Conservation (phyloP, 1,140 invertebrate genomes). For the Notospermus geniculatus region DNA sequence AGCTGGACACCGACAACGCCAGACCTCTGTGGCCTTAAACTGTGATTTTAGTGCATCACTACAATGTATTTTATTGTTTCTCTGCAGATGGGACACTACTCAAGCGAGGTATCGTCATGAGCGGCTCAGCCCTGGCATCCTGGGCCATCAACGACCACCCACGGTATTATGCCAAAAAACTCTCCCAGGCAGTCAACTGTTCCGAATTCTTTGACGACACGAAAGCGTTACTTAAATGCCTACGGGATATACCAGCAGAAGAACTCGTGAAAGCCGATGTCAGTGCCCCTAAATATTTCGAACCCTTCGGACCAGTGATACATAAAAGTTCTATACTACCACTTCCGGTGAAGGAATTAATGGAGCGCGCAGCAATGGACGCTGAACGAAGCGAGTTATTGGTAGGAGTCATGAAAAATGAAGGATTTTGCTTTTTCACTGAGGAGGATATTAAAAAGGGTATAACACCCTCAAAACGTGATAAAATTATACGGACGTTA, state of each 20-base stretch:
- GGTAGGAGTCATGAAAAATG: slow-evolving; percentile 87
- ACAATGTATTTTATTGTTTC: neutral
- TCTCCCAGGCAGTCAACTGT: slow-evolving; percentile 84
- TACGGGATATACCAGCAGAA: slow-evolving; percentile 75
- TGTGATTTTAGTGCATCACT: too few species aligned
- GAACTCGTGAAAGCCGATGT: slow-evolving; percentile 73
- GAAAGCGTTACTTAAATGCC: slow-evolving; percentile 75
- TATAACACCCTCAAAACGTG: slow-evolving; percentile 83
- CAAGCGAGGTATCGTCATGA: slow-evolving; percentile 90
- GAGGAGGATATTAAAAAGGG: slow-evolving; percentile 89
- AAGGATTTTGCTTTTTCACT: slow-evolving; percentile 84
- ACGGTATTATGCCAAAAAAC: slow-evolving; percentile 78
- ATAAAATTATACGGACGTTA: slow-evolving; percentile 89
- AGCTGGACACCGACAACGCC: too few species aligned
- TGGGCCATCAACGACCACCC: slow-evolving; percentile 89
- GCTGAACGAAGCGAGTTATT: slow-evolving; percentile 72
- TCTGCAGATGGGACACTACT: slow-evolving; percentile 75
- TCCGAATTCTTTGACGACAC: slow-evolving; percentile 56
- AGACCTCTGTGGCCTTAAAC: too few species aligned
- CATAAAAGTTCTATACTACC: slow-evolving; percentile 62
- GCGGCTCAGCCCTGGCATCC: slow-evolving; percentile 87
- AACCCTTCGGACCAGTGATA: slow-evolving; percentile 68
- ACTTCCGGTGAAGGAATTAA: slow-evolving; percentile 38
- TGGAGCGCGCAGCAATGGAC: slow-evolving; percentile 41
- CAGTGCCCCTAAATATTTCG: slow-evolving; percentile 57